phyloP scores from a whole-genome alignment of 1,140 invertebrate species.

The Palaemon carinicauda region DNA sequence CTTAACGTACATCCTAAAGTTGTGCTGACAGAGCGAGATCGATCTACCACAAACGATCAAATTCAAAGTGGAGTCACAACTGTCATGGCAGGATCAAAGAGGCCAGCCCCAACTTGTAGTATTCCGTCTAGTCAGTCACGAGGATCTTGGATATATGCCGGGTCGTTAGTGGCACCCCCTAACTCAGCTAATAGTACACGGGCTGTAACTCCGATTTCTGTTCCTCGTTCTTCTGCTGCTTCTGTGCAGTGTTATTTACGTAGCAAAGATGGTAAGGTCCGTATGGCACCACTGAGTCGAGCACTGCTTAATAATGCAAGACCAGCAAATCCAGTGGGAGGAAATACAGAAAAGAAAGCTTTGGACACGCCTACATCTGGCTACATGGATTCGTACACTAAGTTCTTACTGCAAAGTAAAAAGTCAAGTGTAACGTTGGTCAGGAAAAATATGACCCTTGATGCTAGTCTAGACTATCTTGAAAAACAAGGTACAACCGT shows the following conservation, averaged over 20 bases:
- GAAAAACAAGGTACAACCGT: slow-evolving; percentile 58
- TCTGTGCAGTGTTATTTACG: slow-evolving; percentile 52
- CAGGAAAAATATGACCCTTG: slow-evolving; percentile 52
- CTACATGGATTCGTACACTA: slow-evolving; percentile 54
- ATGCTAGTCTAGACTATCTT: slow-evolving; percentile 56
- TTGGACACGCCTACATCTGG: slow-evolving; percentile 35
- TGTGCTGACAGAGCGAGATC: slow-evolving; percentile 63
- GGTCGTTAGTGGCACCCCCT: slow-evolving; percentile 35
- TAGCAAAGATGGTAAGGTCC: slow-evolving; percentile 41
- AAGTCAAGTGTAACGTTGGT: slow-evolving; percentile 47
- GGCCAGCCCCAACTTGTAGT: neutral
- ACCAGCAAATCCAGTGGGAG: slow-evolving; percentile 37
- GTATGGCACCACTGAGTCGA: slow-evolving; percentile 24
- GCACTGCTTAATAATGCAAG: slow-evolving; percentile 12
- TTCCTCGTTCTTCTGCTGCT: slow-evolving; percentile 17
- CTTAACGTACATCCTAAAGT: slow-evolving; percentile 69
- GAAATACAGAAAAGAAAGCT: slow-evolving; percentile 23
- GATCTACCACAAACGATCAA: slow-evolving; percentile 10
- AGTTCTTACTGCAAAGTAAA: slow-evolving; percentile 52
- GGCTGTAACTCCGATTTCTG: slow-evolving; percentile 4
- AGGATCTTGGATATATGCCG: slow-evolving; percentile 52
- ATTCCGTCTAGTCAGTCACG: slow-evolving; percentile 42
- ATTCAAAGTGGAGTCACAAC: slow-evolving; percentile 29
- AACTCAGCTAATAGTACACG: slow-evolving; percentile 14
- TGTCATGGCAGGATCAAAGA: slow-evolving; percentile 23